Evolutionary conservation across 2,797 vertebrate genomes (phyloP), one percentile per base, ranked within the genome.

Genomic region (Oreochromis mossambicus): DNA sequence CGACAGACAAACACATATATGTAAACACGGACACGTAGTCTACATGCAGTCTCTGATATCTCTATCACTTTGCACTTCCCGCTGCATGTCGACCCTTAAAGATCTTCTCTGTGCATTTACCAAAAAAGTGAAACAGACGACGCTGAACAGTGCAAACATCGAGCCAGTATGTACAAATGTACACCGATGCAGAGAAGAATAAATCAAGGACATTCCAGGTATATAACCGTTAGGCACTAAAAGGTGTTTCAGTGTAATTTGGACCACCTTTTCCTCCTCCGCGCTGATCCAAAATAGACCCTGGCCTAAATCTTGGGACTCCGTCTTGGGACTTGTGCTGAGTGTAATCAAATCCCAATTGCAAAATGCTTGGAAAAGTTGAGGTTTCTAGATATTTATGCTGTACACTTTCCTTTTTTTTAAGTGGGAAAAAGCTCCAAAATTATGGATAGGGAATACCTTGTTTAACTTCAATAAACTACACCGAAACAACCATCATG

Each of bases 221-320:
- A 86, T 89, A 88, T 91, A 90, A 96, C 95, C 93, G 85, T 93
- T 92, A 97, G 96, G 96, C 96, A 96, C 96, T 96, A 95, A 94
- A 93, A 95, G 96, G 95, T 96, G 94, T 96, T 93, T 94, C 90
- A 90, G 94, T 91, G 91, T 93, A 91, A 93, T 91, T 93, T 89
- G 91, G 94, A 94, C 89, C 93, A 93, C 90, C 88, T 88, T 92
- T 73, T 87, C 87, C 82, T 43, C 84, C 91, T 89, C 88, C 81
- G 58, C 56, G 90, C 91, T 83, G 89, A 92, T 92, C 92, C 90
- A 86, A 82, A 90, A 82, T 55, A 88, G 87, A 93, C 84, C 87
- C 88, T 63, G 89, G 89, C 76, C 90, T 92, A 73, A 87, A 88
- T 85, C 82, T 12, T 38, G 61, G 54, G 3, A 75, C 85, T 84